These are phyloP conservation scores for Pseudomyrmex cubaensis DNA, from an alignment of 1,140 invertebrate species.

Conservation along the genomic window DNA sequence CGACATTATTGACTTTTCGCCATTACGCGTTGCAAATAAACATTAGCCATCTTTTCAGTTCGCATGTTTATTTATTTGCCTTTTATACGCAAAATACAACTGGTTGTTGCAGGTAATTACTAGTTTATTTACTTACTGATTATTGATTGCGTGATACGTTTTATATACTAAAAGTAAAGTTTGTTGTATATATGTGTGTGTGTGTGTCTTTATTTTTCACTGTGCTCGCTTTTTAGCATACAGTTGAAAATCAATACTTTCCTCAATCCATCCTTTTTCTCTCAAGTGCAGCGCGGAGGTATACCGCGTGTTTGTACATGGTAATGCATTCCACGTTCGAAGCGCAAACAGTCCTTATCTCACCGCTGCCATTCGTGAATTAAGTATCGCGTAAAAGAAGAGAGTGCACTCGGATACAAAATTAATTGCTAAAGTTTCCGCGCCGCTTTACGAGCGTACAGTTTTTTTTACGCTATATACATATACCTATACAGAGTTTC, in stretches of 20 bases:
- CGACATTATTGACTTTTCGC: not conserved
- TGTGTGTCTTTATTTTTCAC: not conserved
- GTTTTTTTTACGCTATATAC: conserved; percentile 15
- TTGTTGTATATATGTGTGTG: not conserved
- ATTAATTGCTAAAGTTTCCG: conserved; percentile 59
- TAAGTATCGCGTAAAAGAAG: conserved; percentile 38
- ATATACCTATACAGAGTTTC: not conserved
- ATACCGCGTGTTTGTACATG: conserved; percentile 36
- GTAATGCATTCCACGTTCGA: conserved; percentile 48
- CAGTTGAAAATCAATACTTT: conserved; percentile 7
- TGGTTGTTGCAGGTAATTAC: not conserved
- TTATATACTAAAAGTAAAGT: not conserved
- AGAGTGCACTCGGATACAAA: conserved; percentile 49
- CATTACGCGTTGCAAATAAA: no score
- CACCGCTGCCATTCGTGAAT: conserved; percentile 48
- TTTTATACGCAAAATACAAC: not conserved
- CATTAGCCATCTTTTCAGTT: no score
- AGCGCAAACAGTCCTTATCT: conserved; percentile 51
- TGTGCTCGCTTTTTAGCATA: not conserved
- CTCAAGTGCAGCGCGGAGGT: conserved; percentile 20
- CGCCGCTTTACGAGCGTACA: conserved; percentile 13
- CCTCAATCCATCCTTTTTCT: conserved; percentile 16
- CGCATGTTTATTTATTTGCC: not conserved
- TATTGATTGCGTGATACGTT: not conserved
- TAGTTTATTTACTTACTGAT: no score